Evolutionary conservation across 1,140 invertebrate genomes (phyloP).

Genomic region (Penaeus japonicus): DNA sequence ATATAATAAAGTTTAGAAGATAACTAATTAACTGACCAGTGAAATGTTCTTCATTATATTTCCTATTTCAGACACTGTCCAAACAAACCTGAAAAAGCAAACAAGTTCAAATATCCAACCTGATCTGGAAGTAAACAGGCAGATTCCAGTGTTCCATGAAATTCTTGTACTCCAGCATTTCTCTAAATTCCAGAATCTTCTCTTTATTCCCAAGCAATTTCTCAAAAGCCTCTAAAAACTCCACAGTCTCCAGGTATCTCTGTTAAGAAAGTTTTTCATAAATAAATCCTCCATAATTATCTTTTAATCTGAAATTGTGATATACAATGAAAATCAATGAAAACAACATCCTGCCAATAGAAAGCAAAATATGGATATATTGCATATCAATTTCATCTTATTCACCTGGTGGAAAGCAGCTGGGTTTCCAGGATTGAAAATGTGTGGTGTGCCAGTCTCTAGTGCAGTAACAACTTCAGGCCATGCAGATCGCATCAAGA

Average conservation of each 20-base stretch:
- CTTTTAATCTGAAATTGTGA: neutral
- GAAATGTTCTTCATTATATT: neutral
- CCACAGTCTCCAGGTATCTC: constrained; percentile 80
- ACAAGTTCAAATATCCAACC: constrained; percentile 62
- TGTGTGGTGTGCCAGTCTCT: constrained; percentile 77
- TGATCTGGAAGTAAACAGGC: constrained; percentile 93
- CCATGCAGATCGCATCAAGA: constrained; percentile 89
- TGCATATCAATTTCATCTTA: neutral
- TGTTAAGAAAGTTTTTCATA: constrained; percentile 63
- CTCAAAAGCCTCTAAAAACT: constrained; percentile 82
- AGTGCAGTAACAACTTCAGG: constrained; percentile 80
- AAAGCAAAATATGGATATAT: neutral
- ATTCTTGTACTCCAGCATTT: constrained; percentile 66
- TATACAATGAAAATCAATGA: neutral
- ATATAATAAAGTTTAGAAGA: neutral
- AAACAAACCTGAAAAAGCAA: neutral
- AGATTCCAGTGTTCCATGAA: constrained; percentile 91
- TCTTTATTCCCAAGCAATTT: constrained; percentile 70
- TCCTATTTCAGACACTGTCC: neutral
- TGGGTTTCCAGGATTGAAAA: constrained; percentile 91
- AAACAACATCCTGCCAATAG: neutral
- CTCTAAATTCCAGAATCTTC: constrained; percentile 69
- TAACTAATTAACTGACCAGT: neutral
- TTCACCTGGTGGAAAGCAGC: constrained; percentile 80
- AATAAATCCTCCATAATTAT: neutral